Conservation (phyloP, 2,888 invertebrate species). For the Ypsolopha scabrella region DNA sequence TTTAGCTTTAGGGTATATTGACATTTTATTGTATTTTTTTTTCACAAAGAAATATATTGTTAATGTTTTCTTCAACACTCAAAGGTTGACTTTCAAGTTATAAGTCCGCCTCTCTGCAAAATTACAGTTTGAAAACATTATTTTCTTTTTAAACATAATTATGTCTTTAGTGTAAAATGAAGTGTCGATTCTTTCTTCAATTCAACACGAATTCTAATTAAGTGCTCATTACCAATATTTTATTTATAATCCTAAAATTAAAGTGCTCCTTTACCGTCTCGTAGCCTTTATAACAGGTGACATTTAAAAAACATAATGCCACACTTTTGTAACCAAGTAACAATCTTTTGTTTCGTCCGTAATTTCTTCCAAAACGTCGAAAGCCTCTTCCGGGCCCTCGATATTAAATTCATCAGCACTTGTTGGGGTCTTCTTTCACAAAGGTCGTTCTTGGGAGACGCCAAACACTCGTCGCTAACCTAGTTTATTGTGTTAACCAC, state of each 20-base stretch:
- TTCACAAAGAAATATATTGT: no score
- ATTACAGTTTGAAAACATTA: no score
- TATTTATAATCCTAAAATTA: neutral
- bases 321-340: neutral
- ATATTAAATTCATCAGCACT: conserved; percentile 6
- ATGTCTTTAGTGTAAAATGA: no score
- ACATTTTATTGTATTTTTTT: no score
- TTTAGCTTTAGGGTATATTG: no score
- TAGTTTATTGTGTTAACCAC: conserved; percentile 34
- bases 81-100: no score
- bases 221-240: neutral
- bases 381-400: neutral
- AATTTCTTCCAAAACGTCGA: neutral
- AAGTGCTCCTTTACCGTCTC: neutral
- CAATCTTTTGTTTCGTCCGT: neutral
- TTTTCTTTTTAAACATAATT: no score
- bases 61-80: no score
- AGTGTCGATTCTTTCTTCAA: no score
- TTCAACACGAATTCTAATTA: neutral
- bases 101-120: no score
- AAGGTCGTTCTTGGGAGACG: conserved; percentile 1
- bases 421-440: neutral
- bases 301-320: neutral
- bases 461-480: conserved; percentile 30
- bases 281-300: neutral